Evolutionary conservation across 2,797 vertebrate genomes (phyloP).

Genomic region (Anomalospiza imberbis): DNA sequence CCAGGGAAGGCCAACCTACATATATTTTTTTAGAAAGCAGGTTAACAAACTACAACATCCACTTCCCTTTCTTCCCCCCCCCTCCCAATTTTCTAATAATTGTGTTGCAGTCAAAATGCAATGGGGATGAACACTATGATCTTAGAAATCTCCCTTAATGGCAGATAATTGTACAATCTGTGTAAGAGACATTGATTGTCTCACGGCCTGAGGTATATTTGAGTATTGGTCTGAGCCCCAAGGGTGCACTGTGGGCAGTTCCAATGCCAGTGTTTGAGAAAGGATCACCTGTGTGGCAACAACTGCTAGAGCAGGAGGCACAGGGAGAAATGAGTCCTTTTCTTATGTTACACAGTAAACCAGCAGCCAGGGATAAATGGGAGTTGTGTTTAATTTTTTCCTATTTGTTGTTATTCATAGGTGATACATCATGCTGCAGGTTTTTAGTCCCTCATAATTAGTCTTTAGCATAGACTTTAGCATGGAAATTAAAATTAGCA

Average conservation of each 20-base stretch:
- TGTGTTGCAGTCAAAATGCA: neutral
- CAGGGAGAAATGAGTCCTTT: neutral
- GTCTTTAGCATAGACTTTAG: neutral
- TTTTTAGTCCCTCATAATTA: neutral
- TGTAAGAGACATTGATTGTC: neutral
- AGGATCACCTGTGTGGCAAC: rapidly evolving
- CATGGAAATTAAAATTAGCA: neutral
- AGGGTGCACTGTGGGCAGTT: neutral
- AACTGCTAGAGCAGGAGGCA: neutral
- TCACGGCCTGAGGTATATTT: neutral
- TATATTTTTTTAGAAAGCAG: neutral
- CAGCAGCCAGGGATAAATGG: neutral
- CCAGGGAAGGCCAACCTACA: neutral
- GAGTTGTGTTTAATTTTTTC: neutral
- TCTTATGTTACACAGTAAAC: neutral
- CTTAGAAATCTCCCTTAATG: neutral
- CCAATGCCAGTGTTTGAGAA: too few species aligned
- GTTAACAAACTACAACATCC: neutral
- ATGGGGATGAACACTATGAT: neutral
- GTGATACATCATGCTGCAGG: neutral
- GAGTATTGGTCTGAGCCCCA: too few species aligned
- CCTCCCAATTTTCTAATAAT: neutral
- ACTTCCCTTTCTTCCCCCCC: rapidly evolving
- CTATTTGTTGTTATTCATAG: neutral
- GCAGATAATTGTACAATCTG: rapidly evolving